Evolutionary conservation across 2,888 invertebrate genomes (phyloP).

Genomic region (Tuberolachnus salignus): DNA sequence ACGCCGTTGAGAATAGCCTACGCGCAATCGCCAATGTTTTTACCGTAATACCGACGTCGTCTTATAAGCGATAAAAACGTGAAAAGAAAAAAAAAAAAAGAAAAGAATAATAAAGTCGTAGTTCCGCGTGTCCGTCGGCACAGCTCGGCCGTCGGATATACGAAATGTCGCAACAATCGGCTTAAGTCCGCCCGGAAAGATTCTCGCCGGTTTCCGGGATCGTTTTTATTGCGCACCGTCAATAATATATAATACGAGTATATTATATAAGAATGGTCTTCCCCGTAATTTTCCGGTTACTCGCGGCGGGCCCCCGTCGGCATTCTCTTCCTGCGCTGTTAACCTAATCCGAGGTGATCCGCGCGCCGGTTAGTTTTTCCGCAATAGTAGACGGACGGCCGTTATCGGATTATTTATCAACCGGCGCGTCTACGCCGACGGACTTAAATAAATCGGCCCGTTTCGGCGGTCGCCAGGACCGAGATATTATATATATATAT

Average conservation of each 20-base stretch:
- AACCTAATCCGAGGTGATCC: not conserved
- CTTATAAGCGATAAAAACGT: too few relatives aligned
- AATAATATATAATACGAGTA: constrained; percentile 29
- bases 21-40: too few relatives aligned
- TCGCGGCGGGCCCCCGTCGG: not conserved
- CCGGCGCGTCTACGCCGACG: not conserved
- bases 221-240: constrained; percentile 46
- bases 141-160: constrained; percentile 4
- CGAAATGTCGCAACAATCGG: constrained; percentile 31
- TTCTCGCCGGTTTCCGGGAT: constrained; percentile 39
- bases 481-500: constrained; percentile 3
- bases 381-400: too few relatives aligned
- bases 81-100: too few relatives aligned
- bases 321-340: not conserved
- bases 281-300: constrained; percentile 47
- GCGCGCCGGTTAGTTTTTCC: not conserved
- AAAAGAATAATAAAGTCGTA: too few relatives aligned
- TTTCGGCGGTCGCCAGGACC: not conserved
- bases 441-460: not conserved
- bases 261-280: too few relatives aligned
- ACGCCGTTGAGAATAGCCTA: too few relatives aligned
- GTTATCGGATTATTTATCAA: not conserved
- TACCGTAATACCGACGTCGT: too few relatives aligned
- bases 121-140: too few relatives aligned
- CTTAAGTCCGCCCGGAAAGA: constrained; percentile 27